A percentile compares a stretch with the other conserved stretches of the same genome.
Conservation (phyloP, 2,113 vertebrate genomes). For the Orycteropus afer region DNA sequence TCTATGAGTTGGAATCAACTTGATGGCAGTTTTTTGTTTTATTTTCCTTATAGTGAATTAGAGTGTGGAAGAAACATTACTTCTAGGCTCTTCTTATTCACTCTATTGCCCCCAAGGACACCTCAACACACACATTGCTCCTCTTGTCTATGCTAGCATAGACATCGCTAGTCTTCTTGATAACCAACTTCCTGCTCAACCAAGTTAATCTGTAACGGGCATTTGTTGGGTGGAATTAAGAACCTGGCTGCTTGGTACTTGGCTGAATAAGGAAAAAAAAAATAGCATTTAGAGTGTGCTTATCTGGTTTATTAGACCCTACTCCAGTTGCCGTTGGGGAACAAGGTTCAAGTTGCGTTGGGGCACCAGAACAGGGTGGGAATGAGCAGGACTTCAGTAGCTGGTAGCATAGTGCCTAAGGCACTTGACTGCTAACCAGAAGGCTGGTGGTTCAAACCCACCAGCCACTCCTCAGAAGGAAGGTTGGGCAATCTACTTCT, state of each 20-base stretch:
- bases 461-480: no score
- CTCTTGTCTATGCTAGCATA: neutral
- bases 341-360: neutral
- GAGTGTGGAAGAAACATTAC: neutral
- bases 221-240: neutral
- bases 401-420: no score
- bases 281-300: neutral
- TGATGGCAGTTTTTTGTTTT: no score
- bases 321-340: neutral
- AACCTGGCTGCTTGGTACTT: neutral
- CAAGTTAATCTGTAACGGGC: neutral
- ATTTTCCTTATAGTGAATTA: neutral
- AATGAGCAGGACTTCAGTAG: neutral
- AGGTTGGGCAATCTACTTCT: no score
- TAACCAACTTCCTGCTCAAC: neutral
- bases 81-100: neutral
- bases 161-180: neutral
- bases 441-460: no score
- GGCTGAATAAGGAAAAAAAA: neutral
- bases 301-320: neutral
- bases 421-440: no score
- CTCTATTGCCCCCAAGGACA: neutral
- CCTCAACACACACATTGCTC: rapidly evolving
- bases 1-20: no score
- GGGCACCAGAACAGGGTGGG: neutral